These are phyloP conservation scores for Mormyrus iriodes DNA, from an alignment of 2,113 vertebrate species.

Conservation along the genomic window DNA sequence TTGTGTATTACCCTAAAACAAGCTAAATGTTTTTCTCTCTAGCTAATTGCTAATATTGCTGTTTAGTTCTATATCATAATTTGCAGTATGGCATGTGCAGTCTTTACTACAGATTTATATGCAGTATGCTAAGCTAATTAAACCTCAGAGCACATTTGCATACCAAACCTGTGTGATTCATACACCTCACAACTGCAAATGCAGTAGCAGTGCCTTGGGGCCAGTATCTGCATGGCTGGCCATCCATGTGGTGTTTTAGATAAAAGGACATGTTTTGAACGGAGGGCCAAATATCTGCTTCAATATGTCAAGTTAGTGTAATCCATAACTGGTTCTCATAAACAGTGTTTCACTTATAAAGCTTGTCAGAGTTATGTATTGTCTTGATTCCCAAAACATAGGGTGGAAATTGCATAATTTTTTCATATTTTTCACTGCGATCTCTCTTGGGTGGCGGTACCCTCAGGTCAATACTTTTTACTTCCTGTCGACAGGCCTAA, in stretches of 20 bases:
- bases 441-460: background rate
- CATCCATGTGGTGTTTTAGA: background rate
- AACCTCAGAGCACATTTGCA: background rate
- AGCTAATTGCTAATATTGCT: background rate
- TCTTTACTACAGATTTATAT: background rate
- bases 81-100: background rate
- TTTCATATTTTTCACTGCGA: too few relatives aligned
- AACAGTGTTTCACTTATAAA: background rate
- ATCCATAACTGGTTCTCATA: background rate
- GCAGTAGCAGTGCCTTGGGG: background rate
- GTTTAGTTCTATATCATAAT: background rate
- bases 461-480: background rate
- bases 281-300: background rate
- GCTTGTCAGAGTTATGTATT: background rate
- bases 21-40: background rate
- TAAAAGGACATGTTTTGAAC: background rate
- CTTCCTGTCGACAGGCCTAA: background rate
- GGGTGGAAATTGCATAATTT: background rate
- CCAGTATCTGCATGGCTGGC: background rate
- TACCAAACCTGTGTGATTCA: background rate
- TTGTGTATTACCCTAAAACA: background rate
- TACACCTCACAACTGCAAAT: background rate
- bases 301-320: background rate
- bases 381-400: background rate
- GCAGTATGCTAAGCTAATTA: background rate